These are phyloP conservation scores for Drosophila rellima DNA, from an alignment of 2,888 invertebrate species.

Conservation along the genomic window DNA sequence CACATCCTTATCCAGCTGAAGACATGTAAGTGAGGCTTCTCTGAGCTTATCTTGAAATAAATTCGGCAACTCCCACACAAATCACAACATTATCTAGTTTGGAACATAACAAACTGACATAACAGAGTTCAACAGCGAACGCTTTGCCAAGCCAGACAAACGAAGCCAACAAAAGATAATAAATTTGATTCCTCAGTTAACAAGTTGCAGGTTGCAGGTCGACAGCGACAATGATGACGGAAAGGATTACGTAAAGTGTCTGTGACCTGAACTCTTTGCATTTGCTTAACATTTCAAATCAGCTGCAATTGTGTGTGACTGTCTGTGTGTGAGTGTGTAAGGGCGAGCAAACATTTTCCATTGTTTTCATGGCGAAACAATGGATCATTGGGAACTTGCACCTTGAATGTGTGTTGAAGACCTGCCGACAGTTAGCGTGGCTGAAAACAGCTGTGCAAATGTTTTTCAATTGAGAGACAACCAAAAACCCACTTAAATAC, in stretches of 20 bases:
- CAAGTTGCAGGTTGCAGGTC: slow-evolving; percentile 53
- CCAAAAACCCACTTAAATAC: slow-evolving; percentile 14
- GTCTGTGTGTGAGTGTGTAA: slow-evolving; percentile 49
- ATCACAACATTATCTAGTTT: slow-evolving; percentile 48
- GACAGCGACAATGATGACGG: slow-evolving; percentile 38
- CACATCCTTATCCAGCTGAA: slow-evolving; percentile 13
- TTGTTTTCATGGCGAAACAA: slow-evolving; percentile 61
- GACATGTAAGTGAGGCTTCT: slow-evolving; percentile 33
- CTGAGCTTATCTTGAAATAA: slow-evolving; percentile 17
- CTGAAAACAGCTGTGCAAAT: slow-evolving; percentile 70
- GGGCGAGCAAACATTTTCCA: slow-evolving; percentile 65
- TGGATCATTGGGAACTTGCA: slow-evolving; percentile 72
- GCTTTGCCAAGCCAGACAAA: slow-evolving; percentile 54
- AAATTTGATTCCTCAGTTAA: slow-evolving; percentile 53
- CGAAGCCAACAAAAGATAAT: slow-evolving; percentile 71
- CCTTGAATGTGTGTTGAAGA: slow-evolving; percentile 73
- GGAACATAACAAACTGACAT: slow-evolving; percentile 73
- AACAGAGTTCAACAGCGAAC: slow-evolving; percentile 77
- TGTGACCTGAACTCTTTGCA: slow-evolving; percentile 81
- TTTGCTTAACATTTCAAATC: slow-evolving; percentile 67
- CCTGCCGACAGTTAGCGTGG: slow-evolving; percentile 33
- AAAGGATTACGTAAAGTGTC: slow-evolving; percentile 76
- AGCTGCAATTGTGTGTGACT: slow-evolving; percentile 36
- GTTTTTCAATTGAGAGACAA: slow-evolving; percentile 21
- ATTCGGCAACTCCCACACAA: slow-evolving; percentile 56